These are phyloP conservation scores for Cybosia mesomella DNA, from an alignment of 2,888 invertebrate genomes.

Conservation along the genomic window DNA sequence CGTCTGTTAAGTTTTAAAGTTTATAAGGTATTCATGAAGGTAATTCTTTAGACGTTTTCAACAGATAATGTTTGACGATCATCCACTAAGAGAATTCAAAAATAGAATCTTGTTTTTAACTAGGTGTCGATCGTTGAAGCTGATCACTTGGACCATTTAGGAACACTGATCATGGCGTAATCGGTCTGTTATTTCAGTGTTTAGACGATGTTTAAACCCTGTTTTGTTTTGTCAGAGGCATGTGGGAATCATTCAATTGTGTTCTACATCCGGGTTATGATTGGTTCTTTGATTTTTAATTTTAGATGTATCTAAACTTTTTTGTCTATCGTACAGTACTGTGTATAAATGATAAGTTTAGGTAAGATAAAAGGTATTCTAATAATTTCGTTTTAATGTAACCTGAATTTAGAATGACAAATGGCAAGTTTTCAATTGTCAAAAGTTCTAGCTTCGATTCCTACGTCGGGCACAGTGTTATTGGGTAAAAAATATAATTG, in stretches of 20 bases:
- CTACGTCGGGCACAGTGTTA: too few species aligned
- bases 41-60: neutral
- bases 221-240: constrained; percentile 84
- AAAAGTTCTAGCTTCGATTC: too few species aligned
- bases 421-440: too few species aligned
- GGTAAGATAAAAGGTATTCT: neutral
- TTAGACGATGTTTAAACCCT: constrained; percentile 81
- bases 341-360: neutral
- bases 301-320: constrained; percentile 55
- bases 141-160: constrained; percentile 62
- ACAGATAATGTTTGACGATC: too few species aligned
- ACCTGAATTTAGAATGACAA: neutral
- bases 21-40: neutral
- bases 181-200: constrained; percentile 85
- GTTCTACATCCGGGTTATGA: constrained; percentile 82
- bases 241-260: constrained; percentile 87
- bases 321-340: constrained; percentile 1
- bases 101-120: neutral
- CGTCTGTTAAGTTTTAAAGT: neutral
- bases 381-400: neutral
- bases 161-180: constrained; percentile 80
- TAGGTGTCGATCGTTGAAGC: constrained; percentile 27
- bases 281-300: constrained; percentile 71
- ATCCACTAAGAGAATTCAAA: neutral
- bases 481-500: too few species aligned